Evolutionary conservation across 2,888 invertebrate species (phyloP).

Genomic region (Cataglyphis altisquamis): DNA sequence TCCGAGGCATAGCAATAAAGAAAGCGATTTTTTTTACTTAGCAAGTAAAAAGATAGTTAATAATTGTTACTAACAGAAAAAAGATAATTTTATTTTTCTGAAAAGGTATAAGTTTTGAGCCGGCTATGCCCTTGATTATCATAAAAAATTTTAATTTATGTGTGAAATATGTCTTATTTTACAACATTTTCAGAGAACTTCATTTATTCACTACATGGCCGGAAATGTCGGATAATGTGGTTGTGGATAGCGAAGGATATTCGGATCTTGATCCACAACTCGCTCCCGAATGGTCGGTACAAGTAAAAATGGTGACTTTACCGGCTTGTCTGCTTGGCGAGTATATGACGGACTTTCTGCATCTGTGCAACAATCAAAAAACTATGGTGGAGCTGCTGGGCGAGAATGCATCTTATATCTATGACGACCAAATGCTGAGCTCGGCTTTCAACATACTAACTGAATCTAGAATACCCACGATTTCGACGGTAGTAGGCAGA

Average conservation of each 20-base stretch:
- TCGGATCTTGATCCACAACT: conserved; percentile 95
- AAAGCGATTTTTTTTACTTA: not conserved
- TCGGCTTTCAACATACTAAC: conserved; percentile 90
- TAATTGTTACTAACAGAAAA: not conserved
- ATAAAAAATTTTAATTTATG: not conserved
- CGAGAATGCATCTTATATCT: conserved; percentile 84
- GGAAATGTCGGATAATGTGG: conserved; percentile 93
- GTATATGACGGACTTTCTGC: conserved; percentile 91
- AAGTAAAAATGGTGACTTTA: conserved; percentile 89
- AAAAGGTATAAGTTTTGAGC: not conserved
- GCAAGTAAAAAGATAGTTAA: not conserved
- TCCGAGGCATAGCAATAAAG: not conserved
- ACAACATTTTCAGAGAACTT: conserved; percentile 88
- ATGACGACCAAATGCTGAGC: conserved; percentile 80
- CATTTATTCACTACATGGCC: conserved; percentile 95
- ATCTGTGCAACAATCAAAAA: conserved; percentile 88
- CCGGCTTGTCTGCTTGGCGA: conserved; percentile 93
- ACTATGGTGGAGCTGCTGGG: conserved; percentile 87
- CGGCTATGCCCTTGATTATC: not conserved
- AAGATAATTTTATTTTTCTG: not conserved
- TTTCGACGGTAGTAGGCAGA: conserved; percentile 88
- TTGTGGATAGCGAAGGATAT: conserved; percentile 95
- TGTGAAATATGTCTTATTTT: not conserved
- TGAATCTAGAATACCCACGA: conserved; percentile 91
- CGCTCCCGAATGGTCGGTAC: conserved; percentile 93